Percentiles rank a stretch among this genome's conserved stretches.
Evolutionary conservation across 1,140 invertebrate genomes (phyloP).

Genomic region (Drosophila suzukii): DNA sequence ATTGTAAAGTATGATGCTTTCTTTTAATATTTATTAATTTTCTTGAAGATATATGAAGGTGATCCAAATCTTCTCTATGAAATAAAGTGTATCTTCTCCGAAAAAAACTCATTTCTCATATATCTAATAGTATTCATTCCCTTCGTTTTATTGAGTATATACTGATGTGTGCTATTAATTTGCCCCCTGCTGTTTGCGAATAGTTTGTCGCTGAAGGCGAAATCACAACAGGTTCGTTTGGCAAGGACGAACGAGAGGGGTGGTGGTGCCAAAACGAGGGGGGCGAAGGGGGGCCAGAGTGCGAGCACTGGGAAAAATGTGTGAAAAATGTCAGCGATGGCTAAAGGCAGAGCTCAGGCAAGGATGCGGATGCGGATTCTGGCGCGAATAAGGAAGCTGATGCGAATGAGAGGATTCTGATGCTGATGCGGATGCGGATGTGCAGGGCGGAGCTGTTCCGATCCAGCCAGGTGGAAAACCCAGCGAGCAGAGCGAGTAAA

Average conservation of each 20-base stretch:
- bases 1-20: too few species aligned
- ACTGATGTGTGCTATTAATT: neutral
- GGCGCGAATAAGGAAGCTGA: neutral
- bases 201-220: slow-evolving; percentile 28
- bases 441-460: slow-evolving; percentile 13
- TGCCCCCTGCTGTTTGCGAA: neutral
- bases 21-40: too few species aligned
- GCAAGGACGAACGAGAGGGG: slow-evolving; percentile 12
- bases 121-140: too few species aligned
- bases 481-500: slow-evolving; percentile 71
- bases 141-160: neutral
- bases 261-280: neutral
- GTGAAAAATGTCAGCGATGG: slow-evolving; percentile 71
- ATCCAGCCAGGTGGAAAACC: slow-evolving; percentile 75
- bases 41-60: too few species aligned
- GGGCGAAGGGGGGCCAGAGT: neutral
- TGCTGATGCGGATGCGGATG: slow-evolving; percentile 1
- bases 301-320: slow-evolving; percentile 54
- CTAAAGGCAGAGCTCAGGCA: slow-evolving; percentile 56
- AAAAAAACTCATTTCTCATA: too few species aligned
- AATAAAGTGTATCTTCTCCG: too few species aligned
- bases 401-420: neutral
- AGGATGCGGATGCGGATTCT: slow-evolving; percentile 1
- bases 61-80: too few species aligned
- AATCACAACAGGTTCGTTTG: slow-evolving; percentile 70